These are phyloP conservation scores for Paramisgurnus dabryanus DNA, from an alignment of 2,113 vertebrate genomes.

Conservation along the genomic window DNA sequence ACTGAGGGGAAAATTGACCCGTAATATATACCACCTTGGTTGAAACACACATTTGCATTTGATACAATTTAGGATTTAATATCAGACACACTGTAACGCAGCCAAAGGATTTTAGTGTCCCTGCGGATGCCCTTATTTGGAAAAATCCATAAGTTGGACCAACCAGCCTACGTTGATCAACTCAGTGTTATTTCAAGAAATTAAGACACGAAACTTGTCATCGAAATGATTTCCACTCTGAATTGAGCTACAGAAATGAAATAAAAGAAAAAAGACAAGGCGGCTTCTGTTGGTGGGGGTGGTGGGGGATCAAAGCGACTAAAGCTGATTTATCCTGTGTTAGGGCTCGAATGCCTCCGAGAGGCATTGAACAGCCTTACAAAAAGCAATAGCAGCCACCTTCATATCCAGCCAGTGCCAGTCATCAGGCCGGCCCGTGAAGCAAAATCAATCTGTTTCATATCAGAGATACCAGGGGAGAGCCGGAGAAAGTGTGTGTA, in stretches of 20 bases:
- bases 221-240: slow-evolving; percentile 8
- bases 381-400: slow-evolving; percentile 72
- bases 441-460: slow-evolving; percentile 78
- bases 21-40: background rate
- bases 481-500: slow-evolving; percentile 29
- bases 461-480: slow-evolving; percentile 62
- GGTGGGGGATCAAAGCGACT: slow-evolving; percentile 67
- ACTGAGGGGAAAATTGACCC: slow-evolving; percentile 20
- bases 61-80: background rate
- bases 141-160: background rate
- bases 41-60: slow-evolving; percentile 2
- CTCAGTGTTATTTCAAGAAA: background rate
- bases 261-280: slow-evolving; percentile 19
- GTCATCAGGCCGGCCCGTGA: slow-evolving; percentile 70
- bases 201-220: slow-evolving; percentile 54
- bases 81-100: background rate
- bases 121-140: background rate
- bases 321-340: slow-evolving; percentile 73
- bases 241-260: slow-evolving; percentile 3
- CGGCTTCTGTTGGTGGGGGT: slow-evolving; percentile 36
- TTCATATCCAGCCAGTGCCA: slow-evolving; percentile 69
- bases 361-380: slow-evolving; percentile 65
- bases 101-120: background rate
- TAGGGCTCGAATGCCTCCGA: slow-evolving; percentile 62
- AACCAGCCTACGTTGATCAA: background rate